phyloP scores from a whole-genome alignment of 2,888 invertebrate species.

The Fissipunctia ypsillon region DNA sequence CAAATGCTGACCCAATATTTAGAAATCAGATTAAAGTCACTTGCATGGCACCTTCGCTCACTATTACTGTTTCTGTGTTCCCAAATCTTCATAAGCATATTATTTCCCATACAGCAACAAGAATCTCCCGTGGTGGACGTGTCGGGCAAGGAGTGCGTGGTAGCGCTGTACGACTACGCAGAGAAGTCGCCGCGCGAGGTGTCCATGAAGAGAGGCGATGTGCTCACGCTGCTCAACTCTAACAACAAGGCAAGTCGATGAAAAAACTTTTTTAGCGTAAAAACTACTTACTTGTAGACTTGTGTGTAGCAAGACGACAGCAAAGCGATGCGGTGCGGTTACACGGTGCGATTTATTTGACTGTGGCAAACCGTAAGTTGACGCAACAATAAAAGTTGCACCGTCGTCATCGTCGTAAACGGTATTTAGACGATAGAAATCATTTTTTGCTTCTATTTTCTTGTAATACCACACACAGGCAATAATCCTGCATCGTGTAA shows the following conservation, averaged over 20 bases:
- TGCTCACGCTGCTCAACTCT: slow-evolving; percentile 98
- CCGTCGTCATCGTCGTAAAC: no score
- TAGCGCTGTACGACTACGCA: slow-evolving; percentile 99
- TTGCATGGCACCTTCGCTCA: not conserved
- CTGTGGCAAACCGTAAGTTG: no score
- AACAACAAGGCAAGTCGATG: slow-evolving; percentile 95
- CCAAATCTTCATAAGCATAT: not conserved
- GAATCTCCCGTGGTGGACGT: slow-evolving; percentile 98
- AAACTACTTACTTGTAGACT: not conserved
- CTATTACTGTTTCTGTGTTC: not conserved
- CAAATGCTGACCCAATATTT: not conserved
- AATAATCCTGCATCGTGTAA: no score
- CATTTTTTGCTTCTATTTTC: no score
- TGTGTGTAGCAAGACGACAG: no score
- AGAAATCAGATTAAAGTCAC: not conserved
- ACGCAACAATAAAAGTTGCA: no score
- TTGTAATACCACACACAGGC: no score
- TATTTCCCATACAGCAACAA: slow-evolving; percentile 92
- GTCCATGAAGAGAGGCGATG: slow-evolving; percentile 99
- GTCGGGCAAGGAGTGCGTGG: slow-evolving; percentile 99
- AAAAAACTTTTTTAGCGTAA: not conserved
- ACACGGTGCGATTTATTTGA: no score
- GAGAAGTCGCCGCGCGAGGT: slow-evolving; percentile 99
- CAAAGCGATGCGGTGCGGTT: no score
- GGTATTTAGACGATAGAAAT: no score